phyloP scores from a whole-genome alignment of 2,797 vertebrate species.

The Acomys russatus region DNA sequence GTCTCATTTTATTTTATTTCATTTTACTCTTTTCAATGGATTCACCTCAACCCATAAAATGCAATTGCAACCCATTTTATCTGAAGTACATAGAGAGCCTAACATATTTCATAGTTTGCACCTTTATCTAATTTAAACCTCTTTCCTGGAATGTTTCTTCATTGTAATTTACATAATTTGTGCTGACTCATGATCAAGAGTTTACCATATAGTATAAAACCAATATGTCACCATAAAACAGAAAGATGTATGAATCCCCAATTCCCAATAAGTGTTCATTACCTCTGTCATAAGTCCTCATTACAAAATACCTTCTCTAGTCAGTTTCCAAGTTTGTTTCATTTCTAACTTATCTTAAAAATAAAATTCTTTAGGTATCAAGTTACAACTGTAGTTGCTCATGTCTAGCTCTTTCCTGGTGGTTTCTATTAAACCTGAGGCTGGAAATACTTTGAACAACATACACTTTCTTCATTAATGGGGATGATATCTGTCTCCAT shows the following conservation, averaged over 20 bases:
- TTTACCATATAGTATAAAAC: background rate
- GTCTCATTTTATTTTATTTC: background rate
- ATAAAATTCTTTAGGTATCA: background rate
- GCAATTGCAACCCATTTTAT: background rate
- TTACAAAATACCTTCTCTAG: background rate
- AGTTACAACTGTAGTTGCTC: background rate
- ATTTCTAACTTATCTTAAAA: slow-evolving; percentile 46
- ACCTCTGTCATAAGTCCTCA: background rate
- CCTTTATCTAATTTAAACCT: background rate
- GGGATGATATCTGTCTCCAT: too few species aligned
- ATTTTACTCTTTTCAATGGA: background rate
- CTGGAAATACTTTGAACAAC: background rate
- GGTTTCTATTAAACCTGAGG: background rate
- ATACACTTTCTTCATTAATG: background rate
- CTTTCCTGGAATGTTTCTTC: background rate
- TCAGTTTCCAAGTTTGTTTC: background rate
- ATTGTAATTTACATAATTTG: background rate
- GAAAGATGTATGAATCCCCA: background rate
- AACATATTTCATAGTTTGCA: background rate
- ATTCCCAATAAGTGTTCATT: background rate
- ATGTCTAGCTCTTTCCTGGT: background rate
- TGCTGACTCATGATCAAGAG: background rate
- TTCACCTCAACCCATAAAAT: background rate
- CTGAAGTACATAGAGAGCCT: background rate
- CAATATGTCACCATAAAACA: background rate